Base-by-base conservation (phyloP, 2,797 vertebrate genomes). In the Sebastiscus albofasciatus region DNA sequence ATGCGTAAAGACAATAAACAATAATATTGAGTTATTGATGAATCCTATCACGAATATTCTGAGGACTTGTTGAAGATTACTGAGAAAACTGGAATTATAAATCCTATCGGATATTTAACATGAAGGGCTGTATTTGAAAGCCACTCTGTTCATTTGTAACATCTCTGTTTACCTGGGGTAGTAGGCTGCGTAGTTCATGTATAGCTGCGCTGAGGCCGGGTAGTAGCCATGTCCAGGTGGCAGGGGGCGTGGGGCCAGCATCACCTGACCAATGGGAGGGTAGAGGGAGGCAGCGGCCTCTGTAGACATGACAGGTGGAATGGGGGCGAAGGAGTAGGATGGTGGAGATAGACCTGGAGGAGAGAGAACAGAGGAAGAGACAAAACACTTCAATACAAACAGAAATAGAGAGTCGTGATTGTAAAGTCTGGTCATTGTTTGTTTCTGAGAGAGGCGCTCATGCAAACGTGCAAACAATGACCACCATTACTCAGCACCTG, bases 101-200 rank as follows among this genome's bases (percentile, higher is more conserved):
- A 42, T 42, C 39, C 39, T 46, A 14, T 33, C 18, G 39, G 16
- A 22, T 29, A 24, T 49, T 49, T 1, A 52, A 69, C 26, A 67
- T 31, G n/a, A 58, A 42, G 20, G 12, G 12, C 18, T 62, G 18
- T 20, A 29, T 39, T 70, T 49, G 7, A 66, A 61, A 20, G 24
- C 33, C 8, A 52, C 12, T 62, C 16, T 56, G 6, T 46, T 65
- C 55, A 65, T 55, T 31, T 62, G 64, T 26, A 34, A 60, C 8
- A 18, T 12, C 13, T 8, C 7, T 16, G 14, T 39, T 79, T 95
- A 99, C 98, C 98, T 99, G 87, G 98, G 98, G 77, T 99, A 99
- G 87, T 99, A 99, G 58, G 98, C 95, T 39, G 97, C 95, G 93
- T 99, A 99, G 92, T 99, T 99, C 97, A 99, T 97, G 85, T 98